Evolutionary conservation across 1,140 invertebrate genomes (phyloP), one percentile per base, ranked within the genome.

Genomic region (Penaeus indicus): DNA sequence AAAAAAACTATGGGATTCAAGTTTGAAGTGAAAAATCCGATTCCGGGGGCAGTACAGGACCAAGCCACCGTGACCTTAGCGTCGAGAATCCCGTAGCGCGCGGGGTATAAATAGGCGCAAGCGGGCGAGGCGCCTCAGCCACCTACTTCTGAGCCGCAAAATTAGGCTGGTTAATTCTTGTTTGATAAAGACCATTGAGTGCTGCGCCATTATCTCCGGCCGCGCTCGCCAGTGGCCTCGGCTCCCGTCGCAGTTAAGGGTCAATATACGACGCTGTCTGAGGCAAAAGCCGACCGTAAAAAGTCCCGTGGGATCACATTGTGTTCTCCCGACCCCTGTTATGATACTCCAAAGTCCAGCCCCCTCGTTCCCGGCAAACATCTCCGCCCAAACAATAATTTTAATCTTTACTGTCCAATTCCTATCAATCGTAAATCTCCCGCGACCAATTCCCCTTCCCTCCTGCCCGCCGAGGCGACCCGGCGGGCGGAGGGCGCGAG

Each of bases 161-260:
- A 84, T 84, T 84, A 84, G 81, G 81, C 81, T 84, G 81, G 81
- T 67, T 84, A 84, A 84, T 84, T 84, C 81, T 84, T 84, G 81
- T 84, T 84, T 84, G 81, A 84, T 84, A 84, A 84, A 84, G 81
- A 84, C 63, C 81, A 84, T 84, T 84, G 81, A 84, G 81, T 63
- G 63, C 47, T 67, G 32, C 32, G 63, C 63, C 25, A 84, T 84
- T 84, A 84, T 84, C 63, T 84, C 18, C 25, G 62, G 21, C 22
- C 3, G 27, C 63, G 81, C 3, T 19, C 3, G 47, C 8, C 61
- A 84, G 61, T 5, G 61, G 16, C 0, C 81, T 84, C 63, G 4
- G 5, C 47, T 42, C 32, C 19, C 61, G 47, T 38, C 63, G 63
- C 27, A n/a, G 19, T 16, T 69, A 84, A 84, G 10, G 63, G 38